phyloP scores from a whole-genome alignment of 2,888 invertebrate species.

The Pandemis corylana region DNA sequence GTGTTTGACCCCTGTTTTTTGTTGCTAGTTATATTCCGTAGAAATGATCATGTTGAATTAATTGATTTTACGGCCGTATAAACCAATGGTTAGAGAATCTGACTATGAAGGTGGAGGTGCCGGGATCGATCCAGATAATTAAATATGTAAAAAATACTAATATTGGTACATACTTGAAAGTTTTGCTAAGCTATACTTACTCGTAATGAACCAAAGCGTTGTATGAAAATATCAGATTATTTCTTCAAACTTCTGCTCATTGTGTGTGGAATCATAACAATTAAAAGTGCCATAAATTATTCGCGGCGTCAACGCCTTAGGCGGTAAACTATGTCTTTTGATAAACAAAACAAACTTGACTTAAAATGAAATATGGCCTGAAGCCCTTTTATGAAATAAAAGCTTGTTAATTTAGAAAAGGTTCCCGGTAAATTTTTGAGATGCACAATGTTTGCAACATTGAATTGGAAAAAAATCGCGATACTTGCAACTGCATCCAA shows the following conservation, averaged over 20 bases:
- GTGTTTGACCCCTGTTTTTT: not conserved
- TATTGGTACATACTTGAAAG: too few species aligned
- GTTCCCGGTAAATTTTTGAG: not conserved
- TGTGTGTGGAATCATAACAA: slow-evolving; percentile 20
- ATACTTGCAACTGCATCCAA: too few species aligned
- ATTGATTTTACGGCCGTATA: too few species aligned
- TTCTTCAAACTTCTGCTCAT: slow-evolving; percentile 17
- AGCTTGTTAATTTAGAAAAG: not conserved
- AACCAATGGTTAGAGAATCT: too few species aligned
- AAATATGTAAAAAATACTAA: too few species aligned
- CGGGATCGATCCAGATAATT: too few species aligned
- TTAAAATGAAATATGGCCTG: not conserved
- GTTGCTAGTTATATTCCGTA: not conserved
- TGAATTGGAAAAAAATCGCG: too few species aligned
- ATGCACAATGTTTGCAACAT: not conserved
- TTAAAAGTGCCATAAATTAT: slow-evolving; percentile 35
- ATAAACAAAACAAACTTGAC: slow-evolving; percentile 9
- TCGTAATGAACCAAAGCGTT: not conserved
- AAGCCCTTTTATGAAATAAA: not conserved
- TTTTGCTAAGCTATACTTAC: too few species aligned
- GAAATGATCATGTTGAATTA: not conserved
- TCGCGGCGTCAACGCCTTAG: not conserved
- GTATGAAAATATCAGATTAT: slow-evolving; percentile 22
- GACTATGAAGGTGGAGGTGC: too few species aligned
- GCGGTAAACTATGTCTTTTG: slow-evolving; percentile 11